Percentiles rank a stretch among this genome's conserved stretches.
Evolutionary conservation across 2,113 vertebrate species (phyloP).

Genomic region (Grus americana): DNA sequence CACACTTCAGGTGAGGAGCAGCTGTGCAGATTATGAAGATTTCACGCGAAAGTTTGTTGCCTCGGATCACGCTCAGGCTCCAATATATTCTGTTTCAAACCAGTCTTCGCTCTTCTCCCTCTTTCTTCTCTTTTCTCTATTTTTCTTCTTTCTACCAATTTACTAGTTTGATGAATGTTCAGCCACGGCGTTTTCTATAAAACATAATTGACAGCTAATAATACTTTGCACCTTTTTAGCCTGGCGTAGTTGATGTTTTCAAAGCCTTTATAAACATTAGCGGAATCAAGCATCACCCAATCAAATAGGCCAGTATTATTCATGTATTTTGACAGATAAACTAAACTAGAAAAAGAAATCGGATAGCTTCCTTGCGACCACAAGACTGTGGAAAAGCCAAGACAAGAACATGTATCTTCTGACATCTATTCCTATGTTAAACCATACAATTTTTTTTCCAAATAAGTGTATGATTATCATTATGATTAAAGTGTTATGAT

Average conservation of each 20-base stretch:
- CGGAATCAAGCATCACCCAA: not conserved
- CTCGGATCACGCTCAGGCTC: rapidly evolving
- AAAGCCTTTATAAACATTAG: not conserved
- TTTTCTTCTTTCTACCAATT: not conserved
- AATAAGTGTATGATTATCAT: not conserved
- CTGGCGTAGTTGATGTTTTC: not conserved
- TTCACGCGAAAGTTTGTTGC: not conserved
- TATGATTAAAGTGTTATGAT: not conserved
- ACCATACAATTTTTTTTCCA: not conserved
- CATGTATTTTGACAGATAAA: not conserved
- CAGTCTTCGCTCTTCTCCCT: not conserved
- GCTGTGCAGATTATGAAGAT: not conserved
- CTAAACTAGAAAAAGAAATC: not conserved
- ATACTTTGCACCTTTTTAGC: not conserved
- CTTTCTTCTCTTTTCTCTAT: not conserved
- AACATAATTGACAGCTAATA: not conserved
- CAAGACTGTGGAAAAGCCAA: not conserved
- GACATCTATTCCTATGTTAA: not conserved
- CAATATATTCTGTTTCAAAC: not conserved
- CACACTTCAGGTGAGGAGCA: not conserved
- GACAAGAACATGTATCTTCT: not conserved
- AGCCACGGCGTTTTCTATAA: not conserved
- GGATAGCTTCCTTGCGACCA: not conserved
- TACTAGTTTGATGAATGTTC: not conserved
- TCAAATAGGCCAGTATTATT: not conserved